Percentiles rank a stretch among this genome's conserved stretches.
These are phyloP conservation scores for Dynastes tityus DNA, from an alignment of 2,888 invertebrate genomes.

Conservation along the genomic window DNA sequence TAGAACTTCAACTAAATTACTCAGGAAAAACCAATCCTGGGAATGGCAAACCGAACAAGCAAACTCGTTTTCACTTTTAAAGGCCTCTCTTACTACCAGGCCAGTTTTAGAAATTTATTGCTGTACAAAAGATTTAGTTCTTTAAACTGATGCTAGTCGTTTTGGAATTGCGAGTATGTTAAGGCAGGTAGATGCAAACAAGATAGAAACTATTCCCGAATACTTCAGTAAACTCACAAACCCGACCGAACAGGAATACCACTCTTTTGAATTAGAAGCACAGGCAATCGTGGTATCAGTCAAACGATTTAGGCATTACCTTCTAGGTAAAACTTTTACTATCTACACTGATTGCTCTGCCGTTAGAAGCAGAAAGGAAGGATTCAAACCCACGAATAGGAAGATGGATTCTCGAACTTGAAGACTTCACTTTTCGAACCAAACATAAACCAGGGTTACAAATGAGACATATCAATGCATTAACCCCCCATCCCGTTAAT, in stretches of 20 bases:
- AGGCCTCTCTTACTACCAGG: not conserved
- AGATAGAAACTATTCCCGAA: not conserved
- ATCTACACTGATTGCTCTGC: not conserved
- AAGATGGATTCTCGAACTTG: not conserved
- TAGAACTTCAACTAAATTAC: no score
- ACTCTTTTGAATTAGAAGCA: not conserved
- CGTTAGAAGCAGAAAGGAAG: no score
- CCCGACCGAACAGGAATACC: not conserved
- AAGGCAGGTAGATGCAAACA: not conserved
- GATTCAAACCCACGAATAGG: not conserved
- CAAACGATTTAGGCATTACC: not conserved
- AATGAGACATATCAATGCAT: not conserved
- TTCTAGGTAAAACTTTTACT: not conserved
- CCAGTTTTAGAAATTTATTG: not conserved
- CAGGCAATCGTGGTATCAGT: not conserved
- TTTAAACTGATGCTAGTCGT: not conserved
- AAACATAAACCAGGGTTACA: not conserved
- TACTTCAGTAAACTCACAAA: not conserved
- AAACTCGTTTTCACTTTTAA: no score
- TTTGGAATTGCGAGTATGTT: not conserved
- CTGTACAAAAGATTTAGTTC: not conserved
- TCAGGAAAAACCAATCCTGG: no score
- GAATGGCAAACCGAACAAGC: not conserved
- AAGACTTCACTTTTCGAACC: not conserved
- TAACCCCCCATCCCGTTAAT: not conserved